These are phyloP conservation scores for Struthio camelus DNA, from an alignment of 2,113 vertebrate genomes.

Conservation along the genomic window DNA sequence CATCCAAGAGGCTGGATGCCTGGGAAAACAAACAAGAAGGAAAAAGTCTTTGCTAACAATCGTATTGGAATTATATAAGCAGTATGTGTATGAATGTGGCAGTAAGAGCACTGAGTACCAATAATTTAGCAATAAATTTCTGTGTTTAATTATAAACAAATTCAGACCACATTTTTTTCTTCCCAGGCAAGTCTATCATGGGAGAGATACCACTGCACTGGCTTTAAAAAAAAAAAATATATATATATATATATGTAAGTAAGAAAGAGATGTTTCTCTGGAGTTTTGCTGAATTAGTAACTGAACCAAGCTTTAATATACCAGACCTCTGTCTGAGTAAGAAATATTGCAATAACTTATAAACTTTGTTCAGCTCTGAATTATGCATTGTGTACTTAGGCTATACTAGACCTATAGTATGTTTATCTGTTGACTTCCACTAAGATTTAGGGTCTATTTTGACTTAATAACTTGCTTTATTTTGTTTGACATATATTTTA, in stretches of 20 bases:
- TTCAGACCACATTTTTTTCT: conserved; percentile 1
- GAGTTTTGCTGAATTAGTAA: conserved; percentile 65
- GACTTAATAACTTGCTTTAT: conserved; percentile 82
- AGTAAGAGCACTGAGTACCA: neutral
- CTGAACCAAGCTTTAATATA: conserved; percentile 68
- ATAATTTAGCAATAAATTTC: conserved; percentile 7
- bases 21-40: neutral
- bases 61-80: neutral
- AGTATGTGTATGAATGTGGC: neutral
- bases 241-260: too few relatives aligned
- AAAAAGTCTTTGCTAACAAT: neutral
- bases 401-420: conserved; percentile 74
- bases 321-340: conserved; percentile 55
- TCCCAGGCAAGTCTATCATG: neutral
- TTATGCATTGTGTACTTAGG: conserved; percentile 82
- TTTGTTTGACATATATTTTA: conserved; percentile 86
- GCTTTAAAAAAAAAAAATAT: neutral
- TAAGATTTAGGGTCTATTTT: conserved; percentile 81
- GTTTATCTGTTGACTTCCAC: conserved; percentile 86
- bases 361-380: conserved; percentile 77
- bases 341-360: conserved; percentile 75
- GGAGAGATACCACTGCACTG: neutral
- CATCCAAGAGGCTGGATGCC: neutral
- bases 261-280: conserved; percentile 50
- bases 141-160: conserved; percentile 48